phyloP scores from a whole-genome alignment of 2,888 invertebrate genomes.

The Macroteleia sp. region DNA sequence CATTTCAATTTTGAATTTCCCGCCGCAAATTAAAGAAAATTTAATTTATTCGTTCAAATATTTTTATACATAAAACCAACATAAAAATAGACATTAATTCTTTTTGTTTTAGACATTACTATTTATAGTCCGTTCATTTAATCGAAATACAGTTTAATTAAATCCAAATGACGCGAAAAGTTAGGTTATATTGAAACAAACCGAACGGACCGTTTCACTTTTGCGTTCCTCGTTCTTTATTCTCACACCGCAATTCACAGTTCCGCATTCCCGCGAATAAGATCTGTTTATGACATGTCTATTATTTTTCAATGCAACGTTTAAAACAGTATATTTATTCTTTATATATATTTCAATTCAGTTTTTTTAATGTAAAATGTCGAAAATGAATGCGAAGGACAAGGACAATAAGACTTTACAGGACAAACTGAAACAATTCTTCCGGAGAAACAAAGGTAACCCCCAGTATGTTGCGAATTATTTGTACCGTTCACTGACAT shows the following conservation, averaged over 20 bases:
- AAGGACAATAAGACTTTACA: constrained; percentile 89
- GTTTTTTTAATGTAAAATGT: constrained; percentile 69
- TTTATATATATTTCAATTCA: constrained; percentile 56
- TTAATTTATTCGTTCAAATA: too few species aligned
- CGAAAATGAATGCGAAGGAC: constrained; percentile 88
- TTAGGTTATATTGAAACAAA: neutral
- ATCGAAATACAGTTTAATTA: too few species aligned
- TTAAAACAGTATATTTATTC: constrained; percentile 58
- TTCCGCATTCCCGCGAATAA: constrained; percentile 47
- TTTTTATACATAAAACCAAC: too few species aligned
- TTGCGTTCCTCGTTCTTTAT: constrained; percentile 18
- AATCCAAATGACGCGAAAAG: neutral
- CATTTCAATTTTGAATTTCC: too few species aligned
- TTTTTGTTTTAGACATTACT: too few species aligned
- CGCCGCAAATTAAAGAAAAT: too few species aligned
- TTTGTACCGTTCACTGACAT: constrained; percentile 42
- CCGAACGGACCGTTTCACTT: constrained; percentile 1
- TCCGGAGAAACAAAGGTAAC: constrained; percentile 86
- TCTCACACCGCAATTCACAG: too few species aligned
- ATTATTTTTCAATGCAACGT: constrained; percentile 63
- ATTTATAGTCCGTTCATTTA: too few species aligned
- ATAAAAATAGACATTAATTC: too few species aligned
- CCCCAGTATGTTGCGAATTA: constrained; percentile 23
- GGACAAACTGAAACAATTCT: constrained; percentile 90
- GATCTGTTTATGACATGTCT: constrained; percentile 65